Percentiles rank a stretch among this genome's conserved stretches.
phyloP scores from a whole-genome alignment of 2,113 vertebrate genomes.

The Neofelis nebulosa region DNA sequence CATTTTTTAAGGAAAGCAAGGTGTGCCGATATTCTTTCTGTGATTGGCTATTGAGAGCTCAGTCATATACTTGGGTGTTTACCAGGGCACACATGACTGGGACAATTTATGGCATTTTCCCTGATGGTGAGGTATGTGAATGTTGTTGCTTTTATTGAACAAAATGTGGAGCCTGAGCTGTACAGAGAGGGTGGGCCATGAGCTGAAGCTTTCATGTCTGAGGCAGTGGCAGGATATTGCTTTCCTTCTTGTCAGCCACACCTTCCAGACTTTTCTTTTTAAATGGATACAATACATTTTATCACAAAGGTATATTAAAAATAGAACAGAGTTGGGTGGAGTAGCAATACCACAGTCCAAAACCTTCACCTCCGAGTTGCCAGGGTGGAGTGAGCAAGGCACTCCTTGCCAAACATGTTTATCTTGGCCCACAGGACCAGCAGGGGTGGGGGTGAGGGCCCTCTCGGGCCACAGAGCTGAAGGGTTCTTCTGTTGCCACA shows the following conservation, averaged over 20 bases:
- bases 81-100: constrained; percentile 27
- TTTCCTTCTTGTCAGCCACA: constrained; percentile 71
- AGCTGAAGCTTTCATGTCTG: constrained; percentile 2
- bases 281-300: constrained; percentile 69
- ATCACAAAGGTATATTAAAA: constrained; percentile 78
- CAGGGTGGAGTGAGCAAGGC: constrained; percentile 36
- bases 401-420: constrained; percentile 55
- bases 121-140: constrained; percentile 8
- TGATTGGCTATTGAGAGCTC: constrained; percentile 9
- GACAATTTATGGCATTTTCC: constrained; percentile 61
- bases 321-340: constrained; percentile 76
- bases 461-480: neutral
- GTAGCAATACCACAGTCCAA: constrained; percentile 47
- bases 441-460: neutral
- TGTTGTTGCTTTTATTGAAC: constrained; percentile 19
- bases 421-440: constrained; percentile 59
- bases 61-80: neutral
- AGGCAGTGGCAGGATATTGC: constrained; percentile 62
- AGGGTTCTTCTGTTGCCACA: constrained; percentile 40
- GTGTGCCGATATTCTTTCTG: neutral
- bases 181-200: neutral
- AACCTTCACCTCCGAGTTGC: constrained; percentile 47
- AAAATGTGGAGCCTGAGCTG: constrained; percentile 17
- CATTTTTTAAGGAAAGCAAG: constrained; percentile 16
- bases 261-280: constrained; percentile 55